A percentile compares a stretch with the other conserved stretches of the same genome.
phyloP scores from a whole-genome alignment of 1,140 invertebrate genomes.

The Drosophila prosaltans region DNA sequence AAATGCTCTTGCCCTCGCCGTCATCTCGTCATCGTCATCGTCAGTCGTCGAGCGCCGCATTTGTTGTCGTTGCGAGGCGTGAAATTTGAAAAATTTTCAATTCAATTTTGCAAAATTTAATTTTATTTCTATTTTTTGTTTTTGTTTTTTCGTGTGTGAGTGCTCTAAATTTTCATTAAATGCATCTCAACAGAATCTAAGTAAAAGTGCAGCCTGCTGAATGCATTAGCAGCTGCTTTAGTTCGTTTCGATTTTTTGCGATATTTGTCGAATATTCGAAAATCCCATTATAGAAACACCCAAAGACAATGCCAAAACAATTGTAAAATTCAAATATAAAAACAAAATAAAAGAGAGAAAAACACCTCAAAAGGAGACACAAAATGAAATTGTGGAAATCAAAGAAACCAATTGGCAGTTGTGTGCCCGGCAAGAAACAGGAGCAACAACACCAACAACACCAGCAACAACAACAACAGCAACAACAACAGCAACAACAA shows the following conservation, averaged over 20 bases:
- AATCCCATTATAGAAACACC: not conserved
- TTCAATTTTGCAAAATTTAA: conserved; percentile 20
- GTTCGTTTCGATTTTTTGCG: conserved; percentile 8
- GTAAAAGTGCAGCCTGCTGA: not conserved
- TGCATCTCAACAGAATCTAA: conserved; percentile 8
- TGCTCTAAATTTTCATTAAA: conserved; percentile 48
- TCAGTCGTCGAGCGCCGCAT: conserved; percentile 22
- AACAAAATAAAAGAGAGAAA: conserved; percentile 10
- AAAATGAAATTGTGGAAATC: conserved; percentile 81
- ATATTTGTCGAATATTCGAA: not conserved
- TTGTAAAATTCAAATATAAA: not conserved
- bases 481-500: conserved; percentile 33
- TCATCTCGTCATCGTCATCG: conserved; percentile 29
- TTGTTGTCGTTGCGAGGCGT: conserved; percentile 28
- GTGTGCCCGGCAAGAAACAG: conserved; percentile 70
- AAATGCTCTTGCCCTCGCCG: not conserved
- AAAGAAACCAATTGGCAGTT: conserved; percentile 77
- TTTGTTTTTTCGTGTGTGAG: conserved; percentile 19
- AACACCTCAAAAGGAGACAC: conserved; percentile 4
- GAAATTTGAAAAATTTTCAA: conserved; percentile 45
- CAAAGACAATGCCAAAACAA: conserved; percentile 3
- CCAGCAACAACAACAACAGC: conserved; percentile 69
- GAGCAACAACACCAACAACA: conserved; percentile 52
- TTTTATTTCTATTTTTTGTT: conserved; percentile 10
- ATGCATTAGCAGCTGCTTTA: conserved; percentile 12